Base-by-base conservation (phyloP, 2,797 vertebrate genomes). In the Lacerta bilineata region DNA sequence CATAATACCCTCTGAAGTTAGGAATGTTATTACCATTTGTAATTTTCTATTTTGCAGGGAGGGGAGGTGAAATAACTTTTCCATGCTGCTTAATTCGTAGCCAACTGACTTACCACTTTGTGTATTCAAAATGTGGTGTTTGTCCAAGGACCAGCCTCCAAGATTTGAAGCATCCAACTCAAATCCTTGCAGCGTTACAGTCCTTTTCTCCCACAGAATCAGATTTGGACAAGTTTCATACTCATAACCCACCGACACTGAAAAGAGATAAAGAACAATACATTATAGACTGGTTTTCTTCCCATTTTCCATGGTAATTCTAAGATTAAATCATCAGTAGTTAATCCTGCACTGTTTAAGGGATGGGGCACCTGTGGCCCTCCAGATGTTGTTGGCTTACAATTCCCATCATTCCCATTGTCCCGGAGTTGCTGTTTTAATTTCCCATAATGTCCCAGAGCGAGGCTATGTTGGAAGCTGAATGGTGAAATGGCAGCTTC, bases 231-330 rank as follows among this genome's bases (percentile, higher is more conserved):
- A 99, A 0, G 96, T 97, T 95, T 99, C 99, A 72, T 98, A 99
- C 96, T 99, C 99, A 80, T 99, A 99, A 92, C 99, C 99, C 33
- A 99, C 98, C 0, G 98, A 98, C 41, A 99, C 98, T 99, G 97
- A 84, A 95, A 97, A 94, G 92, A 95, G 95, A 95, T 90, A 89
- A 93, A 94, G 93, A 93, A 92, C 78, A 82, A 88, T n/a, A 89
- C 74, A 86, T 96, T 91, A 96, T 64, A 46, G 88, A 78, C 84
- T 88, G 8, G 27, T 29, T 90, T 59, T 11, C 79, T 64, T 87
- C 84, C 91, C 43, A 68, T 87, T 86, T 91, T 87, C 27, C 71
- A 86, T 81, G 82, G 59, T 41, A 72, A 43, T 80, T 91, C 85
- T 50, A 85, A 90, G 41, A 84, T 46, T 89, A 84, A 93, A 36